Evolutionary conservation across 2,797 vertebrate genomes (phyloP).

Genomic region (Amazona finschi): DNA sequence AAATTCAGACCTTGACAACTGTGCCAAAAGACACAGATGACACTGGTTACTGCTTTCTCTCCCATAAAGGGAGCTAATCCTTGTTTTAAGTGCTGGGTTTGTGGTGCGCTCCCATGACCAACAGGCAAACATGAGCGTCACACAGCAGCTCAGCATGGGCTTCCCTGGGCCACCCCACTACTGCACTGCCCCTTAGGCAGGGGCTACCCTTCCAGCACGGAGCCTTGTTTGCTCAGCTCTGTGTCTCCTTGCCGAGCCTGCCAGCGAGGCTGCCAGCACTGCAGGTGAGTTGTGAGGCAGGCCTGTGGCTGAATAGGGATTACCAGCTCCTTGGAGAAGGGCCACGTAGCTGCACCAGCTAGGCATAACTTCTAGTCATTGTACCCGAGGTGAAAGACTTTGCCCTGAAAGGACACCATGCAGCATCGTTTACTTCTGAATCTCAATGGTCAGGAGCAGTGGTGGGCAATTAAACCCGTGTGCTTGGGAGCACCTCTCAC

Average conservation of each 20-base stretch:
- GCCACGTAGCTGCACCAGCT: constrained; percentile 48
- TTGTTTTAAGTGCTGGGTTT: not conserved
- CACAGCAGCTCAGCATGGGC: fast-evolving
- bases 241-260: not conserved
- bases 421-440: not conserved
- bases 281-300: not conserved
- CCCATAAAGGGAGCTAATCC: not conserved
- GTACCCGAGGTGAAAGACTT: not conserved
- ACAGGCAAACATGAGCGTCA: not conserved
- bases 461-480: not conserved
- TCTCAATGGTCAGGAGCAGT: not conserved
- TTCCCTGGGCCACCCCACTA: not conserved
- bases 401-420: not conserved
- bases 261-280: not conserved
- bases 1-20: not conserved
- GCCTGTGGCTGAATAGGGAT: constrained; percentile 9
- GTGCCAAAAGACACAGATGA: not conserved
- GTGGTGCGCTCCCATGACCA: fast-evolving
- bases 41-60: not conserved
- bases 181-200: fast-evolving
- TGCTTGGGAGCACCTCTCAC: fast-evolving
- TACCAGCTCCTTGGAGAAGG: constrained; percentile 18
- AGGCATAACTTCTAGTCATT: not conserved
- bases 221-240: constrained; percentile 27
- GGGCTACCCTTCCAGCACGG: not conserved